These are phyloP conservation scores for Caretta caretta DNA, from an alignment of 2,113 vertebrate genomes.

Conservation along the genomic window DNA sequence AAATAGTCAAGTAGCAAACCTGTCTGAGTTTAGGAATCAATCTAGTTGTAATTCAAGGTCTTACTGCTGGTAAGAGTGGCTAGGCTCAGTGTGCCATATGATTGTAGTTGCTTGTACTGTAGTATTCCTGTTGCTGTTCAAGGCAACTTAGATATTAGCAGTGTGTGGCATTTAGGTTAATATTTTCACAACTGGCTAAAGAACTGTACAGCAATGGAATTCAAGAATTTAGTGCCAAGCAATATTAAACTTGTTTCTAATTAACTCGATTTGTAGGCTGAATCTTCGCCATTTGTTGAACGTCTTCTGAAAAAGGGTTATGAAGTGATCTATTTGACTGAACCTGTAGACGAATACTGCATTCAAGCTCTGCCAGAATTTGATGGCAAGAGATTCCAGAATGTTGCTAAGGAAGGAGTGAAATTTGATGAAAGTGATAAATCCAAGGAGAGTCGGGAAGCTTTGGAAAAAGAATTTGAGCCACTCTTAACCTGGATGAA, in stretches of 20 bases:
- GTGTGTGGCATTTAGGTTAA: not conserved
- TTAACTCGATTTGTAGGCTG: slow-evolving; percentile 80
- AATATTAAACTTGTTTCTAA: not conserved
- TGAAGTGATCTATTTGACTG: slow-evolving; percentile 97
- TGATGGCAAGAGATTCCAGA: slow-evolving; percentile 98
- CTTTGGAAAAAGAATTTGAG: slow-evolving; percentile 93
- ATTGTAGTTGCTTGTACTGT: not conserved
- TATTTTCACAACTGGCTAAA: not conserved
- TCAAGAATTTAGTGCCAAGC: not conserved
- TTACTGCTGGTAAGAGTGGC: not conserved
- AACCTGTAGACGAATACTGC: slow-evolving; percentile 98
- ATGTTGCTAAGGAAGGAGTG: slow-evolving; percentile 97
- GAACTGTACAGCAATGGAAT: not conserved
- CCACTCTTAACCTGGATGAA: slow-evolving; percentile 98
- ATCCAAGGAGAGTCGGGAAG: slow-evolving; percentile 92
- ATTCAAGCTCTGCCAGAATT: slow-evolving; percentile 98
- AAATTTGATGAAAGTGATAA: slow-evolving; percentile 98
- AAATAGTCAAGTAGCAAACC: not conserved
- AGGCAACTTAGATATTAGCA: accelerated
- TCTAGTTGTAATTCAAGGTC: not conserved
- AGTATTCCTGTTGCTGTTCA: not conserved
- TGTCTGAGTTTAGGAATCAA: not conserved
- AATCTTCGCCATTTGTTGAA: slow-evolving; percentile 97
- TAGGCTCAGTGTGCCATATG: not conserved
- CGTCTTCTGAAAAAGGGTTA: slow-evolving; percentile 96